Percentiles rank a stretch among this genome's conserved stretches.
Conservation (phyloP, 1,140 invertebrate species). For the Dendroctonus valens region DNA sequence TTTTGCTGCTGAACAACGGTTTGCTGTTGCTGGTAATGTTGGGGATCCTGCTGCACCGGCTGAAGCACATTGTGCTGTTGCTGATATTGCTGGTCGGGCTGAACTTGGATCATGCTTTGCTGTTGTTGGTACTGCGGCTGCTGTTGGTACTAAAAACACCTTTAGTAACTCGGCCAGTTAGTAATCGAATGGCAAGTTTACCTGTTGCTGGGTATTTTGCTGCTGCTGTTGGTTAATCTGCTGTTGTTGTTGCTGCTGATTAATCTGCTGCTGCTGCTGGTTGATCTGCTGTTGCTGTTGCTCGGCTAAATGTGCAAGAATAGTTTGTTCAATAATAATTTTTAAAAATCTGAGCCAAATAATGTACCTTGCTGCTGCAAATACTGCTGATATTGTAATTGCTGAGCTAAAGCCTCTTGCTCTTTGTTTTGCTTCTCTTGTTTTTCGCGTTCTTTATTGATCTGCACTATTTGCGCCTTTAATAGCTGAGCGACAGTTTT, state of each 20-base stretch:
- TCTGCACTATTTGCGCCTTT: constrained; percentile 72
- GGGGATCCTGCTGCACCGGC: constrained; percentile 46
- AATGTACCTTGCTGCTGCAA: constrained; percentile 43
- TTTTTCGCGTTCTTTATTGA: constrained; percentile 61
- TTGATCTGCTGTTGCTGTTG: constrained; percentile 49
- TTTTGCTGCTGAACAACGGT: constrained; percentile 47
- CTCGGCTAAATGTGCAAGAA: constrained; percentile 12
- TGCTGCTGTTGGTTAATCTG: constrained; percentile 47
- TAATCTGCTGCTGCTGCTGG: constrained; percentile 51
- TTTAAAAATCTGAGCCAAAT: background rate
- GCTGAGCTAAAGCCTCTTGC: constrained; percentile 52
- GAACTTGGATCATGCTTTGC: constrained; percentile 38
- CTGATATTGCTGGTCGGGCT: constrained; percentile 36
- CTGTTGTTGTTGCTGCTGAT: constrained; percentile 19
- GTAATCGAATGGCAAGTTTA: background rate
- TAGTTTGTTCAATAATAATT: background rate
- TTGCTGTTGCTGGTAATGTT: constrained; percentile 44
- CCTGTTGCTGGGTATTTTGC: constrained; percentile 51
- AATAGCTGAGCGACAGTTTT: constrained; percentile 85
- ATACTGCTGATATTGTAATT: constrained; percentile 62
- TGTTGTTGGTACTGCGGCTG: constrained; percentile 49
- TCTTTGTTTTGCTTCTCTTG: constrained; percentile 56
- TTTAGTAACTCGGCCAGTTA: background rate
- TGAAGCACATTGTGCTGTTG: constrained; percentile 43
- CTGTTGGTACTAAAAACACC: constrained; percentile 8